A percentile compares a stretch with the other conserved stretches of the same genome.
Conservation (phyloP, 2,797 vertebrate species). For the Crenichthys baileyi region DNA sequence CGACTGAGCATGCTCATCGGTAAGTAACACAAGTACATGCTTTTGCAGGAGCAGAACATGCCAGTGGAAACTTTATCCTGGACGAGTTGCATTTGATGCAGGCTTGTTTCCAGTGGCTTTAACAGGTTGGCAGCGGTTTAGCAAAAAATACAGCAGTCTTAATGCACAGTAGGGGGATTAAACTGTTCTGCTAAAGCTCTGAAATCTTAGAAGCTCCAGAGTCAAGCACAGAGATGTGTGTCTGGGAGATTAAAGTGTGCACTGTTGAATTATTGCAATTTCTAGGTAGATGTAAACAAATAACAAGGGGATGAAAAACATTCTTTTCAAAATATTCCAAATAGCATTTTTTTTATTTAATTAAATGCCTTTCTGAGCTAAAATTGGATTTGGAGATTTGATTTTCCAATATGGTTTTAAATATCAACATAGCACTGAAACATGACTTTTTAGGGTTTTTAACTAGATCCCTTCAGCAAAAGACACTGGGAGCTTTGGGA, state of each 20-base stretch:
- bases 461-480: neutral
- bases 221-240: neutral
- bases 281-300: neutral
- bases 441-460: no score
- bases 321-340: neutral
- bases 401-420: neutral
- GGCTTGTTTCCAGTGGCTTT: constrained; percentile 38
- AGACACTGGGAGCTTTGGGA: neutral
- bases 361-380: neutral
- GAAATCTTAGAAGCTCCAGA: neutral
- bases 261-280: neutral
- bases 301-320: neutral
- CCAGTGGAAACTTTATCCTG: constrained; percentile 35
- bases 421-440: no score
- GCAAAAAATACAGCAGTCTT: constrained; percentile 24
- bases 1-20: constrained; percentile 30
- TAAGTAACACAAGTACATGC: constrained; percentile 45
- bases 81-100: constrained; percentile 36
- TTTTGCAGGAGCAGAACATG: constrained; percentile 38
- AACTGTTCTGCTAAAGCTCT: constrained; percentile 22
- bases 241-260: neutral
- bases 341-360: neutral
- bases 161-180: constrained; percentile 31
- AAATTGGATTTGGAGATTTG: neutral
- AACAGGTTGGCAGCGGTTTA: constrained; percentile 38